Conservation (phyloP, 2,888 invertebrate genomes). For the Hirtodrosophila alboralis region DNA sequence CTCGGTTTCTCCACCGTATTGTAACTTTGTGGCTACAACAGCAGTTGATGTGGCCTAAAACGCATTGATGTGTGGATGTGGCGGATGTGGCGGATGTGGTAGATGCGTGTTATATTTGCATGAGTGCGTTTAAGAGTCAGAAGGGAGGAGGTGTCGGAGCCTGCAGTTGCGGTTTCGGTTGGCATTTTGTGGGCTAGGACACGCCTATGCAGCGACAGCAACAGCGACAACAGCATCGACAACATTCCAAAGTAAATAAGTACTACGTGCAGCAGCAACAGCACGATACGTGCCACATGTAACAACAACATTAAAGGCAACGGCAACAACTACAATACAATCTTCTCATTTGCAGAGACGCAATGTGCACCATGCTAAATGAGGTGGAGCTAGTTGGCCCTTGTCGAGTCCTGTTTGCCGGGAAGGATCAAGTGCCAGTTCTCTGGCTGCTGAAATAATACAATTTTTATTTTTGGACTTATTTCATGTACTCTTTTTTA, state of each 20-base stretch:
- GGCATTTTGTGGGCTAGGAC: conserved; percentile 34
- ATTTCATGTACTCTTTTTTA: neutral
- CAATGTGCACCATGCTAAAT: conserved; percentile 44
- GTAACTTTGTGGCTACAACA: conserved; percentile 6
- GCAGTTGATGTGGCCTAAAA: conserved; percentile 26
- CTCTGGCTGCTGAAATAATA: conserved; percentile 8
- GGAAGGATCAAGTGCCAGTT: conserved; percentile 18
- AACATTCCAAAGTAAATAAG: conserved; percentile 57
- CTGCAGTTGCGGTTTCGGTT: conserved; percentile 1
- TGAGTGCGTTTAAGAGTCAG: conserved; percentile 69
- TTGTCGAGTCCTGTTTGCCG: conserved; percentile 1
- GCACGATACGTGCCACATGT: conserved; percentile 59
- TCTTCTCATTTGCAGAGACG: conserved; percentile 56
- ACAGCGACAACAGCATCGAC: conserved; percentile 44
- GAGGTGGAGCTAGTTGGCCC: conserved; percentile 15
- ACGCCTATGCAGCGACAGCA: conserved; percentile 31
- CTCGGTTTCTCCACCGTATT: neutral
- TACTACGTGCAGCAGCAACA: conserved; percentile 46
- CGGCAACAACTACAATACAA: conserved; percentile 42
- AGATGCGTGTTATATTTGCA: conserved; percentile 71
- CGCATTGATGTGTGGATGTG: conserved; percentile 21
- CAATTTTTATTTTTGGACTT: conserved; percentile 11
- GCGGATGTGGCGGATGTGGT: conserved; percentile 33
- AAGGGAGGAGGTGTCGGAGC: conserved; percentile 2
- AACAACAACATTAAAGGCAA: conserved; percentile 62